These are phyloP conservation scores for Bombyx huttoni DNA, from an alignment of 2,888 invertebrate species.

Conservation along the genomic window DNA sequence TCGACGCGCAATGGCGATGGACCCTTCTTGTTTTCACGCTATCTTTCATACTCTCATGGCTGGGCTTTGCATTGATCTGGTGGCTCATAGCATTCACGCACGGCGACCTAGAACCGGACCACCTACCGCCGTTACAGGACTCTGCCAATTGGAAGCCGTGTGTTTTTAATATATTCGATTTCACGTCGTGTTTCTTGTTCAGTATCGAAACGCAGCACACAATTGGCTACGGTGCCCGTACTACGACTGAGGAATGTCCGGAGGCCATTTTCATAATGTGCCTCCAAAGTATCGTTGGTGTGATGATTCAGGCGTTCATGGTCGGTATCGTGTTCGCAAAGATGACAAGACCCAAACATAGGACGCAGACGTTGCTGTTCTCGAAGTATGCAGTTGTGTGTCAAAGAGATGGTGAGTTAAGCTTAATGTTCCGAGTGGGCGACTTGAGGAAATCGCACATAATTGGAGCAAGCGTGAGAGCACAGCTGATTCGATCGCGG, in stretches of 20 bases:
- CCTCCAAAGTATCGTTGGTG: constrained; percentile 89
- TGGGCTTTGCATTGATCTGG: constrained; percentile 88
- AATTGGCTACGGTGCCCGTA: constrained; percentile 89
- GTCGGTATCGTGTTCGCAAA: constrained; percentile 92
- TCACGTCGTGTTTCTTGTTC: constrained; percentile 91
- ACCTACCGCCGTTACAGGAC: constrained; percentile 64
- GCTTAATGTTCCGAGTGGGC: constrained; percentile 90
- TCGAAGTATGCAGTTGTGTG: constrained; percentile 88
- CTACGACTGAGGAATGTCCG: constrained; percentile 90
- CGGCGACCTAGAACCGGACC: constrained; percentile 81
- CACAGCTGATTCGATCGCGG: constrained; percentile 85
- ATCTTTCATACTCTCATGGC: constrained; percentile 89
- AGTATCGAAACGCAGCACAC: constrained; percentile 95
- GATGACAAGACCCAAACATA: constrained; percentile 91
- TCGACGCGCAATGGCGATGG: no score
- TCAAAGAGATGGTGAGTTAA: constrained; percentile 85
- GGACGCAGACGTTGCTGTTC: constrained; percentile 91
- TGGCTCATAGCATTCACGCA: constrained; percentile 90
- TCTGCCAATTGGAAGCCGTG: constrained; percentile 81
- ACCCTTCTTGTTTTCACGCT: constrained; percentile 88
- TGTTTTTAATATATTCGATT: constrained; percentile 83
- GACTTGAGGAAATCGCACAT: constrained; percentile 93
- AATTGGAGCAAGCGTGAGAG: constrained; percentile 88
- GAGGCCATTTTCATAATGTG: constrained; percentile 93
- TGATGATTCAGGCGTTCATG: constrained; percentile 85